Percentiles rank a stretch among this genome's conserved stretches.
Conservation (phyloP, 2,797 vertebrate species). For the Etheostoma perlongum region DNA sequence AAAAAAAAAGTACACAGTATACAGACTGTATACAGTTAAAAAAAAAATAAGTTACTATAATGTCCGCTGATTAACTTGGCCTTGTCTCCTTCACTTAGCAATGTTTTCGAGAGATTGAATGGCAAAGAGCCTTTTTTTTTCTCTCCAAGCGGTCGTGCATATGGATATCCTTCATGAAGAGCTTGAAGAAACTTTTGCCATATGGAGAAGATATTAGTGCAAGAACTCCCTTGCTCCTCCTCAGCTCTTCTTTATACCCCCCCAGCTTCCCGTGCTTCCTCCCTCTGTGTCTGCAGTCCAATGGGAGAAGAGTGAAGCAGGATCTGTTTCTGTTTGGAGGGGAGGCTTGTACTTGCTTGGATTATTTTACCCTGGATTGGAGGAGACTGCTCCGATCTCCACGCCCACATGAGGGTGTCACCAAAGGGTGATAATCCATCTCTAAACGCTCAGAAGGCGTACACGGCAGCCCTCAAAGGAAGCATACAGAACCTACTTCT, state of each 20-base stretch:
- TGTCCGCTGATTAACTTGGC: slow-evolving; percentile 72
- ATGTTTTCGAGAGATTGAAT: slow-evolving; percentile 80
- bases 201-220: slow-evolving; percentile 80
- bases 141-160: slow-evolving; percentile 69
- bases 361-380: slow-evolving; percentile 49
- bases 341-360: slow-evolving; percentile 59
- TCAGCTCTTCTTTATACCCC: slow-evolving; percentile 58
- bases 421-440: slow-evolving; percentile 52
- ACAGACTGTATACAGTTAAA: slow-evolving; percentile 81
- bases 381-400: slow-evolving; percentile 58
- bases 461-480: slow-evolving; percentile 83
- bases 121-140: slow-evolving; percentile 67
- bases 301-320: slow-evolving; percentile 71
- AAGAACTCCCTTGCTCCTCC: slow-evolving; percentile 76
- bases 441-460: slow-evolving; percentile 35
- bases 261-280: slow-evolving; percentile 57
- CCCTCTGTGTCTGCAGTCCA: slow-evolving; percentile 82
- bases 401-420: slow-evolving; percentile 47
- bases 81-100: slow-evolving; percentile 75
- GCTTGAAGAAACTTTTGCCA: slow-evolving; percentile 68
- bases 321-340: slow-evolving; percentile 61
- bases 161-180: slow-evolving; percentile 69
- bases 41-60: slow-evolving; percentile 86
- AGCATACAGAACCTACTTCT: slow-evolving; percentile 96
- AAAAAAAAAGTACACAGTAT: slow-evolving; percentile 75